Evolutionary conservation across 2,888 invertebrate genomes (phyloP).

Genomic region (Eristalis arbustorum): DNA sequence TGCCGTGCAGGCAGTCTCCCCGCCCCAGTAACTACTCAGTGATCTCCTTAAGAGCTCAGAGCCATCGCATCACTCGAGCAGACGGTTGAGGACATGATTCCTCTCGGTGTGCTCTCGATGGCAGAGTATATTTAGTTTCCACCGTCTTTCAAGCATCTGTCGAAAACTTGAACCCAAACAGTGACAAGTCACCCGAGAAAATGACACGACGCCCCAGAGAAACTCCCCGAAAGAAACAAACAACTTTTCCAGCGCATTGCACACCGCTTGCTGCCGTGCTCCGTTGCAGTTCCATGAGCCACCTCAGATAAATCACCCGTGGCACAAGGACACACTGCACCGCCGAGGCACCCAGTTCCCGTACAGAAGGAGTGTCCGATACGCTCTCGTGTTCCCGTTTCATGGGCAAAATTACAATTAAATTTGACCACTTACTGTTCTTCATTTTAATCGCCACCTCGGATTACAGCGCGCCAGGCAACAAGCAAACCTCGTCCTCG

Average conservation of each 20-base stretch:
- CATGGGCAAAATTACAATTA: constrained; percentile 15
- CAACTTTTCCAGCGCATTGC: background rate
- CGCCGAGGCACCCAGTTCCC: background rate
- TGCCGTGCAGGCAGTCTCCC: too few relatives aligned
- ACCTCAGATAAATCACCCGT: background rate
- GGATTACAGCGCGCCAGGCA: constrained; percentile 14
- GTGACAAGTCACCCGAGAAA: background rate
- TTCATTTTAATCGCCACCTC: constrained; percentile 38
- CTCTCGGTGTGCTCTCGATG: background rate
- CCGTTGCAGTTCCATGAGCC: background rate
- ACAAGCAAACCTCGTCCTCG: background rate
- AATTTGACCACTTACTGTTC: constrained; percentile 35
- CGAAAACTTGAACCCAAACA: too few relatives aligned
- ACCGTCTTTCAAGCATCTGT: background rate
- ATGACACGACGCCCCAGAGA: background rate
- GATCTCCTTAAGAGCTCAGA: too few relatives aligned
- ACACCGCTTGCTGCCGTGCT: background rate
- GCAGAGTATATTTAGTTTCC: background rate
- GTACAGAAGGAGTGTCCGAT: background rate
- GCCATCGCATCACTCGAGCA: too few relatives aligned
- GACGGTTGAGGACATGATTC: background rate
- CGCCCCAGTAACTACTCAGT: too few relatives aligned
- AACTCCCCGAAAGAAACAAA: background rate
- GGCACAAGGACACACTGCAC: background rate
- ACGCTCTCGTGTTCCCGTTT: background rate